These are phyloP conservation scores for Neoitamus cyanurus DNA, from an alignment of 2,888 invertebrate genomes.

Conservation along the genomic window DNA sequence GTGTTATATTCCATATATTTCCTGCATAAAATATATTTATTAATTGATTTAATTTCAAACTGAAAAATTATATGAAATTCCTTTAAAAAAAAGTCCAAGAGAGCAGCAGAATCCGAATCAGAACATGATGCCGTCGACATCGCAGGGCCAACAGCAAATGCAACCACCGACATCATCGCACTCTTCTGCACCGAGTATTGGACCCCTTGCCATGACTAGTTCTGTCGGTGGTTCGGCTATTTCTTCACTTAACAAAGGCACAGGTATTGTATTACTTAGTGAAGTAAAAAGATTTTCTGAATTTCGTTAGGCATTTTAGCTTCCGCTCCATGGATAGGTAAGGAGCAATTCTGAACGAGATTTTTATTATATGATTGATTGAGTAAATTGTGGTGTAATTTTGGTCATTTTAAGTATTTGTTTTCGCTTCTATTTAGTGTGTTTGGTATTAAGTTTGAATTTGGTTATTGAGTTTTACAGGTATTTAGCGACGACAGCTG, in stretches of 20 bases:
- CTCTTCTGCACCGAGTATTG: conserved; percentile 4
- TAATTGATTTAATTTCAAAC: conserved; percentile 15
- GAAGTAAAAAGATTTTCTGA: conserved; percentile 14
- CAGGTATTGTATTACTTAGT: conserved; percentile 50
- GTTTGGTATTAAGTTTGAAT: neutral
- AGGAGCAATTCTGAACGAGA: neutral
- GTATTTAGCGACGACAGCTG: neutral
- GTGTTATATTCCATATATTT: neutral
- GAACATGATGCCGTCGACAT: conserved; percentile 10
- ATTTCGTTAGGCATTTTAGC: neutral
- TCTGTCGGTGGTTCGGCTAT: conserved; percentile 43
- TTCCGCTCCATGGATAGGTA: neutral
- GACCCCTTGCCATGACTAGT: neutral
- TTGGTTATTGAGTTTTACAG: neutral
- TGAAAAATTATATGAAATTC: conserved; percentile 29
- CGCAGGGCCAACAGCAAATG: conserved; percentile 10
- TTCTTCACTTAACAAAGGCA: conserved; percentile 46
- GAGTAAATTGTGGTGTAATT: neutral
- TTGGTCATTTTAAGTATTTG: neutral
- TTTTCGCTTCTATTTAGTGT: neutral
- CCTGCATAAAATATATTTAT: neutral
- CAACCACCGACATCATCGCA: conserved; percentile 23
- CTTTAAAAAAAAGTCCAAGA: conserved; percentile 36
- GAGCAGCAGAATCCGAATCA: conserved; percentile 23
- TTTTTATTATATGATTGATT: neutral